phyloP scores from a whole-genome alignment of 2,888 invertebrate genomes.

The Proisotoma minuta region DNA sequence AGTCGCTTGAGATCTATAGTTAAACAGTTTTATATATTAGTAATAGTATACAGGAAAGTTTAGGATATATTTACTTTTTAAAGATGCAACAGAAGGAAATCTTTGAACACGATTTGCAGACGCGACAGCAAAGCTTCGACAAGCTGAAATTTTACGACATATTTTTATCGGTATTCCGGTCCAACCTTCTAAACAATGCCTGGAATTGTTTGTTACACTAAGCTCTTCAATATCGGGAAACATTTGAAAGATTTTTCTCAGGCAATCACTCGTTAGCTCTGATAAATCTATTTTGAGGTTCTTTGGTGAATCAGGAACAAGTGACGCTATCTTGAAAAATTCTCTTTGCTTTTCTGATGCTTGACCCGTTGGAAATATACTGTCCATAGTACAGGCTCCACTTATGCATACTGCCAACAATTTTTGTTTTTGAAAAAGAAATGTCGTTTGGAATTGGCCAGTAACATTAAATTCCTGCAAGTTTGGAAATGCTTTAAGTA shows the following conservation, averaged over 20 bases:
- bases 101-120: background rate
- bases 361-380: background rate
- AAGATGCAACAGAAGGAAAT: slow-evolving; percentile 1
- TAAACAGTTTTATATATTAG: background rate
- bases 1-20: slow-evolving; percentile 21
- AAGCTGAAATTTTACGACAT: slow-evolving; percentile 20
- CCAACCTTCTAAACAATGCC: slow-evolving; percentile 23
- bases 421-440: slow-evolving; percentile 8
- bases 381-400: background rate
- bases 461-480: slow-evolving; percentile 11
- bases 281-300: slow-evolving; percentile 17
- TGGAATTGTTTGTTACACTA: slow-evolving; percentile 3
- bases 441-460: slow-evolving; percentile 22
- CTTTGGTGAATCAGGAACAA: slow-evolving; percentile 16
- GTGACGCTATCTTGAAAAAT: slow-evolving; percentile 19
- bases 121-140: slow-evolving; percentile 24
- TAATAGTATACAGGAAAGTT: background rate
- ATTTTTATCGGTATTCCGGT: slow-evolving; percentile 29
- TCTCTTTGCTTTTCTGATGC: slow-evolving; percentile 23
- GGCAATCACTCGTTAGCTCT: slow-evolving; percentile 17
- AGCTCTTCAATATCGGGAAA: slow-evolving; percentile 23
- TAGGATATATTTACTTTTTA: slow-evolving; percentile 24
- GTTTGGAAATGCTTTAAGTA: slow-evolving; percentile 19
- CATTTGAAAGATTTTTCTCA: slow-evolving; percentile 14
- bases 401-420: slow-evolving; percentile 6